These are phyloP conservation scores for Drosophila carrolli DNA, from an alignment of 1,140 invertebrate species.

Conservation along the genomic window DNA sequence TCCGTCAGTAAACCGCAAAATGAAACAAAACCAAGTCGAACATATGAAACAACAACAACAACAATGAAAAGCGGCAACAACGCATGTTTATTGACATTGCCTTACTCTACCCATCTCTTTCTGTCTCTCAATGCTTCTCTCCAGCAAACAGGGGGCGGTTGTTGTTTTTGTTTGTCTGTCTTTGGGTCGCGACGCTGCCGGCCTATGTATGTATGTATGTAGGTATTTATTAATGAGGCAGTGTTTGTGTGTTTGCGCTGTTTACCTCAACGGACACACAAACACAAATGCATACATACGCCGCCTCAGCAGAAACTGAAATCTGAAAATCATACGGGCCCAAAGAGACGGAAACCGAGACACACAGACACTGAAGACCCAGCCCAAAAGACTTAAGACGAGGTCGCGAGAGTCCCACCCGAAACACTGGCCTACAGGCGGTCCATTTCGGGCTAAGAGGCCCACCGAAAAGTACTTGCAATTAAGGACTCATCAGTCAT, in stretches of 20 bases:
- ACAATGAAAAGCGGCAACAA: conserved; percentile 74
- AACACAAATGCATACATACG: conserved; percentile 16
- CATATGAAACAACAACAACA: conserved; percentile 64
- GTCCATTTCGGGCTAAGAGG: background rate
- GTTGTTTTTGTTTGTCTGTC: conserved; percentile 60
- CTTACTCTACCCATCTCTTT: conserved; percentile 54
- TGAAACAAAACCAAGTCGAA: conserved; percentile 70
- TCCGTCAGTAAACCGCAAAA: conserved; percentile 71
- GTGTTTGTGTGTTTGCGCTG: conserved; percentile 39
- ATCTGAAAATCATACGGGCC: conserved; percentile 58
- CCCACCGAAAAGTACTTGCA: background rate
- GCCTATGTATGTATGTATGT: conserved; percentile 32
- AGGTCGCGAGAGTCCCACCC: conserved; percentile 42
- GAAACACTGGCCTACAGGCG: conserved; percentile 28
- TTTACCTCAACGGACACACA: conserved; percentile 64
- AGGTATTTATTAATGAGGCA: conserved; percentile 40
- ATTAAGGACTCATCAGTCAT: conserved; percentile 4
- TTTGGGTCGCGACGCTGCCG: conserved; percentile 65
- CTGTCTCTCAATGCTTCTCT: conserved; percentile 6
- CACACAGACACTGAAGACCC: conserved; percentile 35
- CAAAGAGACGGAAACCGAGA: conserved; percentile 20
- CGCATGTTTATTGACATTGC: conserved; percentile 83
- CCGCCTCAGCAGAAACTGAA: conserved; percentile 74
- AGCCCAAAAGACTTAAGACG: conserved; percentile 46
- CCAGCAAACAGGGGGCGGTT: conserved; percentile 15